phyloP scores from a whole-genome alignment of 2,888 invertebrate genomes.

The Melinopterus prodromus region DNA sequence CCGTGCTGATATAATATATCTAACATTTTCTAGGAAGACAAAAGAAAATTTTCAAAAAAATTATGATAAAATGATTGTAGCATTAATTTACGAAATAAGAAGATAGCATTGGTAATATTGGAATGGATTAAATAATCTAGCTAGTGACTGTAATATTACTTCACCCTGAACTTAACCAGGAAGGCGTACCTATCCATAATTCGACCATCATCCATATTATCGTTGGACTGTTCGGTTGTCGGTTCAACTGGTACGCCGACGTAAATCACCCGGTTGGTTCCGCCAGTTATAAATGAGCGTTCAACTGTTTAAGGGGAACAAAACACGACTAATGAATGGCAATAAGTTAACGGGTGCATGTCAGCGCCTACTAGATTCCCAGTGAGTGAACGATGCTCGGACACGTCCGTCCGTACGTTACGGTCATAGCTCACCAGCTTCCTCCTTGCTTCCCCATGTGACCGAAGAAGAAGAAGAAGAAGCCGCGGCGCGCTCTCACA shows the following conservation, averaged over 20 bases:
- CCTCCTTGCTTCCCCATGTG: slow-evolving; percentile 5
- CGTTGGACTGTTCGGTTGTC: slow-evolving; percentile 25
- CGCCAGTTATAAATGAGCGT: slow-evolving; percentile 51
- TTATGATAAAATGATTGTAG: too few relatives aligned
- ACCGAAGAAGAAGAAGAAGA: neutral
- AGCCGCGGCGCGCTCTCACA: neutral
- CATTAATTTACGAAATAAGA: too few relatives aligned
- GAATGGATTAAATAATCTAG: too few relatives aligned
- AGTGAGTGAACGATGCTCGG: slow-evolving; percentile 46
- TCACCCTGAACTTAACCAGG: neutral
- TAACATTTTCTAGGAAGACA: too few relatives aligned
- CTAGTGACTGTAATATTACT: too few relatives aligned
- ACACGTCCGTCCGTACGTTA: slow-evolving; percentile 44
- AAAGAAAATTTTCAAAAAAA: too few relatives aligned
- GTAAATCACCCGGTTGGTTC: slow-evolving; percentile 52
- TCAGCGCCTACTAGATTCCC: slow-evolving; percentile 46
- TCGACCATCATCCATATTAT: slow-evolving; percentile 22
- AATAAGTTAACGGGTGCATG: slow-evolving; percentile 51
- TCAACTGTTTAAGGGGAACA: slow-evolving; percentile 53
- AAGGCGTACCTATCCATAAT: slow-evolving; percentile 20
- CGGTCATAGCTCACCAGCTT: slow-evolving; percentile 35
- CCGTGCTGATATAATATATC: too few relatives aligned
- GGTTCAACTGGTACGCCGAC: slow-evolving; percentile 42
- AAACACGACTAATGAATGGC: slow-evolving; percentile 54
- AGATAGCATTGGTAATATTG: too few relatives aligned